Base-by-base conservation (phyloP, 2,113 vertebrate genomes). In the Monarcha castaneiventris region DNA sequence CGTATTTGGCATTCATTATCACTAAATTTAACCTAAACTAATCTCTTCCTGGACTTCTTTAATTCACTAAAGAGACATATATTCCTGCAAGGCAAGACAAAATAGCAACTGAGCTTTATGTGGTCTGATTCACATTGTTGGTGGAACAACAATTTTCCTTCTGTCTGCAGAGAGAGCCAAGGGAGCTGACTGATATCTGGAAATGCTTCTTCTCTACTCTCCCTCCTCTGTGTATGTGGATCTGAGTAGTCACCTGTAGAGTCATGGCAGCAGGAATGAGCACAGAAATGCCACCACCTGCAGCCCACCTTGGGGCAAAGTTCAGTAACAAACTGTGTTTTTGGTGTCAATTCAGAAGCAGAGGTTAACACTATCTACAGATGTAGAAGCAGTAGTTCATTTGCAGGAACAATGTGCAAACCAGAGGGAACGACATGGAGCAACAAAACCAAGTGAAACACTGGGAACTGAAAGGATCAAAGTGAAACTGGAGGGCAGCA, bases 111-210 rank as follows among this genome's bases (percentile, higher is more conserved):
- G 30, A 77, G 9, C 6, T 61, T 85, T 46, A 37, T 17, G 20
- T 29, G 15, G 12, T 35, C 33, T 69, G 29, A 55, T 32, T 29
- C 30, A 68, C 12, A 7, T 1, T 25, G 10, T 3, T 46, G 5
- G 11, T 74, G 23, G 11, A 73, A 37, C 26, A 72, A 19, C 4
- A 30, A 41, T 32, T 12, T 67, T 54, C 20, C 21, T 30, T 6
- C 35, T 54, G 18, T 14, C 48, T 80, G 16, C 64, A 80, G 39
- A 72, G 39, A 23, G 6, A 44, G 12, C 2, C 32, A 67, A 63
- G 4, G 39, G 3, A 89, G 9, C 6, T 41, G 16, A 49, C 3
- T 0, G 1, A 4, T 19, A 23, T 2, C 17, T 73, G 39, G 16
- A 68, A 73, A 68, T 64, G 12, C 1, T 37, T 20, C 43, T 58